Base-by-base conservation (phyloP, 2,113 vertebrate genomes). In the Lampris megalopsis region DNA sequence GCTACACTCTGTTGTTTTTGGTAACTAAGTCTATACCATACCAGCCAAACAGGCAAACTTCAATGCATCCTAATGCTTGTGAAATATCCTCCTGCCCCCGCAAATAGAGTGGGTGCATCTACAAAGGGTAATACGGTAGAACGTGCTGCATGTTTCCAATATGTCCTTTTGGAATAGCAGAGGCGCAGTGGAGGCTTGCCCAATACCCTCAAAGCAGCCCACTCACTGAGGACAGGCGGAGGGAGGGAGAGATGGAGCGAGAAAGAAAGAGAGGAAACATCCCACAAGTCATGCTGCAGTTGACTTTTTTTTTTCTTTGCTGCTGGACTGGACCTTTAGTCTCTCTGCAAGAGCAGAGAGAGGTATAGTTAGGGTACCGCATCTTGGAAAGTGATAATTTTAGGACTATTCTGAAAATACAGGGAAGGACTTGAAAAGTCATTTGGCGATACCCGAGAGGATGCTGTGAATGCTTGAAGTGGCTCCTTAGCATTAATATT, bases 41-140 rank as follows among this genome's bases (percentile, higher is more conserved):
- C 61, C 37, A 54, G 79, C 73, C 72, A 58, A 83, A 75, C 54
- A 63, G 77, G 64, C 57, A 63, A 86, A 80, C 70, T 68, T 88
- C 64, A 66, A 56, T 85, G 79, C 88, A 84, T 86, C 85, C 84
- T 79, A 79, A 81, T 77, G 84, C 62, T 72, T 88, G 80, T 86
- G 61, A 86, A 86, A 89, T 83, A 73, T 88, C 77, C 83, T 62
- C 68, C 78, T 85, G 10, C 91, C 88, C 79, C 84, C 84, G 59
- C 80, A 72, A 83, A 81, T 73, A 78, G 0, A 91, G 80, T 95
- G 85, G 89, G 96, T 88, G 95, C 95, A 90, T 93, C 93, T 91
- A 90, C 94, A 96, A 95, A 95, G 92, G 89, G 90, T 94, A 93
- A 94, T 95, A 95, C 93, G 95, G 96, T 96, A 96, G 91, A 92